Evolutionary conservation across 1,140 invertebrate genomes (phyloP), one percentile per base, ranked within the genome.

Genomic region (Sogatella furcifera): DNA sequence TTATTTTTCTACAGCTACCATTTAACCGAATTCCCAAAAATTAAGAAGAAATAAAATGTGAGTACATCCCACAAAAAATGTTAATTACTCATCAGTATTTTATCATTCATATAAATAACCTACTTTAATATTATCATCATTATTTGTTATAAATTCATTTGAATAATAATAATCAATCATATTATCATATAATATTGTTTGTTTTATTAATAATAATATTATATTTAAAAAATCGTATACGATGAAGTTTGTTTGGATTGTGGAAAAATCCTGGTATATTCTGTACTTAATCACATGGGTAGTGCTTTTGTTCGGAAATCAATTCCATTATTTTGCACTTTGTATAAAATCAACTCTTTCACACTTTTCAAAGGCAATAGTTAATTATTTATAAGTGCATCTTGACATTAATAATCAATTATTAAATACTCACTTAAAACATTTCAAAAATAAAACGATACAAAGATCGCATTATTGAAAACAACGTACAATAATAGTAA

Each of bases 141-240:
- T 59, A 59, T 59, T 49, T 31, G 31, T 34, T 59, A 46, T 41
- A 44, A 52, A 59, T 59, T 28, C 22, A 22, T 53, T 28, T 53
- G 44, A 52, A 59, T 52, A 52, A 59, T 53, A 59, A 59, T 59
- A 57, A 59, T 44, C 52, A 59, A 52, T 59, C 49, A 49, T 52
- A 59, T 59, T 52, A 59, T 59, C 52, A 59, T 59, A 59, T 59
- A 52, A 49, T 59, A 52, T 59, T 59, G 52, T 46, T 44, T 59
- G 44, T 59, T 38, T 38, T 38, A 38, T 38, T 38, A 38, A 38
- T 38, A 38, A 38, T 38, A 38, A 38, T 38, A 38, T 46, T 28
- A 59, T 59, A 59, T 59, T 57, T 59, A 59, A 59, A 59, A 59
- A 59, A 59, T 59, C 57, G 57, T 59, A 59, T 59, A 59, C 57